A percentile compares a stretch with the other conserved stretches of the same genome.
phyloP scores from a whole-genome alignment of 2,113 vertebrate genomes.

The Cryptomyrus ogoouensis region DNA sequence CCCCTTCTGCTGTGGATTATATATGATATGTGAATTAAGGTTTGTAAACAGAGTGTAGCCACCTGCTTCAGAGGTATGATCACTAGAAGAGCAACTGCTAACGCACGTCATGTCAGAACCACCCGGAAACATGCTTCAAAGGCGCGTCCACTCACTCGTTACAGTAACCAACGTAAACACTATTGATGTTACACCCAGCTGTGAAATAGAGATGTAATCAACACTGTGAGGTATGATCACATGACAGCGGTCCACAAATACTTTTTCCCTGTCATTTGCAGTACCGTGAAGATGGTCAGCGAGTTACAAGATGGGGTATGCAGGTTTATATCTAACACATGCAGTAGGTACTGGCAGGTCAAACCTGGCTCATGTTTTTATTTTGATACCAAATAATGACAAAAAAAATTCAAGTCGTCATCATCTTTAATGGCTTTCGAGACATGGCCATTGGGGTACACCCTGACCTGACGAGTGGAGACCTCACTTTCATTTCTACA shows the following conservation, averaged over 20 bases:
- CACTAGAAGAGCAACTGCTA: not conserved
- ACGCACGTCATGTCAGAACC: not conserved
- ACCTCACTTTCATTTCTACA: not conserved
- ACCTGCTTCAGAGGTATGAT: not conserved
- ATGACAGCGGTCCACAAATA: not conserved
- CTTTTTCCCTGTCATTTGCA: not conserved
- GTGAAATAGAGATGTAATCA: not conserved
- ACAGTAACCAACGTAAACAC: not conserved
- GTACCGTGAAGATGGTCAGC: not conserved
- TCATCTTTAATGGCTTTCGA: not conserved
- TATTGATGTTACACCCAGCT: not conserved
- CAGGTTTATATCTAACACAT: not conserved
- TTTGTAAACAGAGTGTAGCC: not conserved
- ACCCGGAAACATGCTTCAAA: not conserved
- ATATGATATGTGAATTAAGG: too few species aligned
- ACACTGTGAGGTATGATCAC: not conserved
- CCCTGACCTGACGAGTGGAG: not conserved
- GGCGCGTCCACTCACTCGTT: not conserved
- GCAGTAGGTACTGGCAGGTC: not conserved
- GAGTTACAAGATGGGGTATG: not conserved
- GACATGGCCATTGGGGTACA: not conserved
- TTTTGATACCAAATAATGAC: not conserved
- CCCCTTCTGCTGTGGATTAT: not conserved
- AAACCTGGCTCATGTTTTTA: not conserved
- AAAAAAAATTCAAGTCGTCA: not conserved